Base-by-base conservation (phyloP, 37 sponge, comb jelly and placozoan genomes). In the Amphimedon queenslandica region DNA sequence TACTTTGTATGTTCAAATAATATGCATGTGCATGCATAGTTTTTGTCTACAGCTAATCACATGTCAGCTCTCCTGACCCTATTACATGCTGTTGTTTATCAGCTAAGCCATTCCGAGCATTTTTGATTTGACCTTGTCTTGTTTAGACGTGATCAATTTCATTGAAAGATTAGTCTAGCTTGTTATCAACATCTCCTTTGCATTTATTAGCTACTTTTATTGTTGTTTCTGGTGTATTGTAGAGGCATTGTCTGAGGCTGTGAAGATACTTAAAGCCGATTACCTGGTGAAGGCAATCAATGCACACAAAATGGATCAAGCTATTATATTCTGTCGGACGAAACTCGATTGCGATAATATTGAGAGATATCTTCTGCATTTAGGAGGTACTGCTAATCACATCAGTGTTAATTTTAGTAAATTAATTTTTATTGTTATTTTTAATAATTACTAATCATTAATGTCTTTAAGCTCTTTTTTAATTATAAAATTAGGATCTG, bases 341-440 rank as follows among this genome's bases (percentile, higher is more conserved):
- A 97, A 97, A 67, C 81, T 97, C 1, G 98, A 97, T 74, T 97
- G 98, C 76, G 98, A 97, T 72, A 97, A 97, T 70, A 64, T 91
- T 42, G 98, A 97, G 85, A 36, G 43, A 0, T 91, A 87, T 73
- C 83, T 97, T 3, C 32, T 63, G 39, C 63, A 55, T 11, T 58
- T 85, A 1, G 94, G 89, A 24, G 89, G 92, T 58, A 83, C 80
- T 76, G 30, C n/a, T 10, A 21, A n/a, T n/a, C 32, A 39, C 30
- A 23, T 18, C 5, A 75, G 51, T n/a, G n/a, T n/a, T n/a, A n/a
- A n/a, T n/a, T n/a, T n/a, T n/a, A n/a, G n/a, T n/a, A n/a, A n/a
- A n/a, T 57, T 3, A 24, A 57, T 28, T 16, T 23, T 18, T 70
- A 67, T 8, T 67, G 21, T 37, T 32, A 67, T n/a, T n/a, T n/a